phyloP scores from a whole-genome alignment of 2,113 vertebrate genomes.

The Aphelocoma coerulescens region DNA sequence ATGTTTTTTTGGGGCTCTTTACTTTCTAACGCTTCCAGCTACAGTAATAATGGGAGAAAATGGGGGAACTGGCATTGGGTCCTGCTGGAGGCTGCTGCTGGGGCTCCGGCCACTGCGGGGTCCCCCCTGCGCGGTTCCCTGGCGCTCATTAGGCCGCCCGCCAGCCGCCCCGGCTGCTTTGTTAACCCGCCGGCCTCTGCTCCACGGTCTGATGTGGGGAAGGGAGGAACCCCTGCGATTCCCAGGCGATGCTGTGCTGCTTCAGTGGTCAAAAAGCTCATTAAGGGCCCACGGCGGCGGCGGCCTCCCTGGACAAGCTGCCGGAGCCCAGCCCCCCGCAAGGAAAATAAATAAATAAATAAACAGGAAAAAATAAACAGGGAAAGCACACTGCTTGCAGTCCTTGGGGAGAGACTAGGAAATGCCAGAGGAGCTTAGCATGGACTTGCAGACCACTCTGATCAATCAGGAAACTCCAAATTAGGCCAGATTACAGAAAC shows the following conservation, averaged over 20 bases:
- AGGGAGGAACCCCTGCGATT: neutral
- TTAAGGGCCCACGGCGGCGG: neutral
- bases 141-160: neutral
- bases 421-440: neutral
- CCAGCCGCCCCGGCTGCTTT: neutral
- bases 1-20: neutral
- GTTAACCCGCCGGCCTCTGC: constrained; percentile 46
- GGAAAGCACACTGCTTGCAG: neutral
- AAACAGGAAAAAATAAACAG: constrained; percentile 21
- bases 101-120: accelerated
- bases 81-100: neutral
- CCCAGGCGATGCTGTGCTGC: constrained; percentile 56
- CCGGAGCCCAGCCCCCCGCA: neutral
- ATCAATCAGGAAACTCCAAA: neutral
- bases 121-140: neutral
- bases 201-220: neutral
- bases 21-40: neutral
- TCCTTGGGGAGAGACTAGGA: neutral
- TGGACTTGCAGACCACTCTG: neutral
- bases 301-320: neutral
- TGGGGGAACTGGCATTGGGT: neutral
- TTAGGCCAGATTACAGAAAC: neutral
- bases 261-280: constrained; percentile 49
- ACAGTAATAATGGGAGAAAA: neutral
- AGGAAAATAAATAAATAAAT: constrained; percentile 50